Evolutionary conservation across 2,113 vertebrate genomes (phyloP).

Genomic region (Epinephelus lanceolatus): DNA sequence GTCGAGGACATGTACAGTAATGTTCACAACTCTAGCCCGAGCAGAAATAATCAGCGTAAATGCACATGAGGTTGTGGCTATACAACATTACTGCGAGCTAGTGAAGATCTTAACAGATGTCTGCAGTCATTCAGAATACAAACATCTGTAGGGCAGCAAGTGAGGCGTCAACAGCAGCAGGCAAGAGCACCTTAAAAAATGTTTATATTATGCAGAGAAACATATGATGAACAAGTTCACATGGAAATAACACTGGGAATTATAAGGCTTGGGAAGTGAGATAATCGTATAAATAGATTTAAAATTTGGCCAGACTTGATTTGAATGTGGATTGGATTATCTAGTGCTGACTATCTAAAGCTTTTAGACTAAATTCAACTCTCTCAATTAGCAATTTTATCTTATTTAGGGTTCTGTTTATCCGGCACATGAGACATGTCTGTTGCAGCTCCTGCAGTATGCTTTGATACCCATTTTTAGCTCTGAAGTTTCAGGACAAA

Average conservation of each 20-base stretch:
- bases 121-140: constrained; percentile 16
- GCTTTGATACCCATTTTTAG: too few relatives aligned
- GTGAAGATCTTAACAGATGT: constrained; percentile 25
- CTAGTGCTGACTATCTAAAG: not conserved
- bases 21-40: not conserved
- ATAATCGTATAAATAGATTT: not conserved
- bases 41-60: constrained; percentile 1
- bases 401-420: not conserved
- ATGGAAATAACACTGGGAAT: not conserved
- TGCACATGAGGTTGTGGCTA: not conserved
- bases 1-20: not conserved
- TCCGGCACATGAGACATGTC: too few relatives aligned
- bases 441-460: too few relatives aligned
- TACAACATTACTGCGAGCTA: constrained; percentile 5
- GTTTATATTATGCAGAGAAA: not conserved
- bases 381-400: not conserved
- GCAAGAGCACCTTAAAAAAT: not conserved
- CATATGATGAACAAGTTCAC: not conserved
- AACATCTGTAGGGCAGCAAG: constrained; percentile 1
- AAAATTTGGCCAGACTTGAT: not conserved
- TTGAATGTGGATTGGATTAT: not conserved
- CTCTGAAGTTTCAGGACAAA: too few relatives aligned
- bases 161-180: constrained; percentile 4
- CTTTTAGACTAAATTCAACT: not conserved
- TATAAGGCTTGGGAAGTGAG: not conserved